Percentiles rank a stretch among this genome's conserved stretches.
Evolutionary conservation across 2,888 invertebrate genomes (phyloP).

Genomic region (Drosophila acutilabella): DNA sequence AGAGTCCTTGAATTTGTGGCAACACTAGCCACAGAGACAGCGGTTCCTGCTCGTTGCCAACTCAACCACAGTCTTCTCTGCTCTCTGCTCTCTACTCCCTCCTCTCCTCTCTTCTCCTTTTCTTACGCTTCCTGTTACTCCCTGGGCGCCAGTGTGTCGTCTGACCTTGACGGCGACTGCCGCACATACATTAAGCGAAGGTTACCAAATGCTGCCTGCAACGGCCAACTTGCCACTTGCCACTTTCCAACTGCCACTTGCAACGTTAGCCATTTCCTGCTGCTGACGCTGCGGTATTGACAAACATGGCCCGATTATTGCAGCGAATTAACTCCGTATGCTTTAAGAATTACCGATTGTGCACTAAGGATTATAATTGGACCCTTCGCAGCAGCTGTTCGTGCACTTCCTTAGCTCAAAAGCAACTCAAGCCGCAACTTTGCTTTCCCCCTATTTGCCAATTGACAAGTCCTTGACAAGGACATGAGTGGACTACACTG

Average conservation of each 20-base stretch:
- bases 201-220: conserved; percentile 3
- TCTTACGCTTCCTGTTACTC: not conserved
- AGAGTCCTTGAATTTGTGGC: not conserved
- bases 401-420: conserved; percentile 3
- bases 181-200: conserved; percentile 37
- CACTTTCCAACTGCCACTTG: conserved; percentile 7
- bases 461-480: conserved; percentile 12
- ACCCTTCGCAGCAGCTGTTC: conserved; percentile 5
- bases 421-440: not conserved
- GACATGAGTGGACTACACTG: conserved; percentile 11
- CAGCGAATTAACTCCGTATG: conserved; percentile 3
- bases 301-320: conserved; percentile 3
- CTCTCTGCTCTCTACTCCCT: not conserved
- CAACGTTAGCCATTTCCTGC: not conserved
- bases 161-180: conserved; percentile 25
- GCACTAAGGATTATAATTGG: conserved; percentile 9
- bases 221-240: conserved; percentile 7
- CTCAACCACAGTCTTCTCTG: not conserved
- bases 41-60: not conserved
- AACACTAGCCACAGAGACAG: not conserved
- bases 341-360: conserved; percentile 4
- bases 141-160: conserved; percentile 17
- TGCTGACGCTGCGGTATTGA: conserved; percentile 10
- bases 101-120: not conserved
- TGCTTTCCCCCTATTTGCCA: not conserved